phyloP scores from a whole-genome alignment of 2,113 vertebrate genomes.

The Ammospiza nelsoni region DNA sequence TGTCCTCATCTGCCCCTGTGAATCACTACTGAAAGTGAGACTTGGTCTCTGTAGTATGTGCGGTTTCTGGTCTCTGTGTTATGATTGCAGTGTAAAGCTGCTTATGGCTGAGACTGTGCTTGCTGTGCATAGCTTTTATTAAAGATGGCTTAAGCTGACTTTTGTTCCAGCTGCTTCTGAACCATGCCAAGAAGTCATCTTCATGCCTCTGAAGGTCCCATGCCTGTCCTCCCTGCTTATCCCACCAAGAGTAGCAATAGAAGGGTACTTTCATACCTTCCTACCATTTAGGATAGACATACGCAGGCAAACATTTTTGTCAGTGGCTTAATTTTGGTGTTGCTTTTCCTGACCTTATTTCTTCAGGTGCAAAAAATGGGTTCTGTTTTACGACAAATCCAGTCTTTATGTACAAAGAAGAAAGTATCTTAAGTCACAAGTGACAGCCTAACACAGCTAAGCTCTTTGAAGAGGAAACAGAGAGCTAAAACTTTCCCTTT shows the following conservation, averaged over 20 bases:
- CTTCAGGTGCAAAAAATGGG: not conserved
- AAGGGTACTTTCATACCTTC: not conserved
- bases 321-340: not conserved
- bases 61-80: not conserved
- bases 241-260: not conserved
- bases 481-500: not conserved
- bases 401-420: not conserved
- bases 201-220: not conserved
- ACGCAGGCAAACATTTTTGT: not conserved
- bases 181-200: not conserved
- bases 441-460: not conserved
- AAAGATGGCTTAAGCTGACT: not conserved
- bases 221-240: not conserved
- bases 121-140: not conserved
- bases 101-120: not conserved
- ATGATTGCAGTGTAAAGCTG: not conserved
- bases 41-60: not conserved
- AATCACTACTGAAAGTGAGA: constrained; percentile 44
- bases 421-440: not conserved
- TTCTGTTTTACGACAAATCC: not conserved
- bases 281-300: not conserved
- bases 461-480: not conserved
- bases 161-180: not conserved
- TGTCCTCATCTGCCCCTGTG: constrained; percentile 42
- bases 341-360: not conserved